Conservation (phyloP, 2,113 vertebrate species). For the Actenoides hombroni region DNA sequence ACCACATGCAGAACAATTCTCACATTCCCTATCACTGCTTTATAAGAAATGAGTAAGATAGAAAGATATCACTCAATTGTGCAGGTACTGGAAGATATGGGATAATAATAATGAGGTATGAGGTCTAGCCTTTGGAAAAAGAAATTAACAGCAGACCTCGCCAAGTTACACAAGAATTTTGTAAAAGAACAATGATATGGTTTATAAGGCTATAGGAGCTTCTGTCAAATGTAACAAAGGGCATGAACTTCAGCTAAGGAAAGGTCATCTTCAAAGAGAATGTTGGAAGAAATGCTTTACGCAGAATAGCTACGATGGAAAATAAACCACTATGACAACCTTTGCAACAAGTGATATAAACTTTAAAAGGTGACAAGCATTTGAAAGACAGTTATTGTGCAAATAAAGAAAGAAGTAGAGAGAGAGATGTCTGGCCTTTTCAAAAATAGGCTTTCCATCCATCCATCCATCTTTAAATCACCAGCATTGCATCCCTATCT, state of each 20-base stretch:
- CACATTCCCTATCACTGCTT: not conserved
- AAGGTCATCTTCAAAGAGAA: slow-evolving; percentile 49
- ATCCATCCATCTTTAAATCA: not conserved
- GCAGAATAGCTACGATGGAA: slow-evolving; percentile 16
- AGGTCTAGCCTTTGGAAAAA: not conserved
- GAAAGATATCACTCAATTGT: not conserved
- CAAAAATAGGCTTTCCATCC: slow-evolving; percentile 31
- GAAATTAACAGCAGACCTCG: not conserved
- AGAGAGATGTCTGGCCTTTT: slow-evolving; percentile 51
- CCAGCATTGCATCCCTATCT: not conserved
- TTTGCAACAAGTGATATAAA: slow-evolving; percentile 53
- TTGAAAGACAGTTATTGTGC: slow-evolving; percentile 56
- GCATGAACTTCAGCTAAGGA: slow-evolving; percentile 32
- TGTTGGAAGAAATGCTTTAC: slow-evolving; percentile 24
- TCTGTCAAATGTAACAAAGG: slow-evolving; percentile 13
- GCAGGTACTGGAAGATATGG: not conserved
- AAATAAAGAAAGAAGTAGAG: slow-evolving; percentile 5
- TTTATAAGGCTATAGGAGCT: not conserved
- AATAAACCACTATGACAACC: slow-evolving; percentile 43
- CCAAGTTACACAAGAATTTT: not conserved
- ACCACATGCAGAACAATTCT: not conserved
- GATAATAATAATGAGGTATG: not conserved
- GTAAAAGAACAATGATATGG: not conserved
- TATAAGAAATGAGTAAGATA: not conserved
- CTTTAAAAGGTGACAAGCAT: slow-evolving; percentile 50